phyloP scores from a whole-genome alignment of 2,113 vertebrate species.

The Brienomyrus brachyistius region DNA sequence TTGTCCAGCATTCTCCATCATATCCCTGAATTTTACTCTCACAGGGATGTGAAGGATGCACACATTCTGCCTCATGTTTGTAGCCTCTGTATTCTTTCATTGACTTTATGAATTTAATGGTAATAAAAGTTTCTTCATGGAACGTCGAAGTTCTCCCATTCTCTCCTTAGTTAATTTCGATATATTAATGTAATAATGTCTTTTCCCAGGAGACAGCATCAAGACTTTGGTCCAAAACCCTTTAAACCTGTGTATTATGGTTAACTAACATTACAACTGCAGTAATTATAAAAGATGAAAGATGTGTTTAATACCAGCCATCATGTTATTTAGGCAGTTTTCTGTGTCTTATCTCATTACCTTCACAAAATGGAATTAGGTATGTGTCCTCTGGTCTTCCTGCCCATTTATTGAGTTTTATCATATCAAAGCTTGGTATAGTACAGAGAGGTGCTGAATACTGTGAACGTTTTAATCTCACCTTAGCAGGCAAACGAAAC shows the following conservation, averaged over 20 bases:
- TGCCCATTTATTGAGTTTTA: not conserved
- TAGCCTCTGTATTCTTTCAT: slow-evolving; percentile 54
- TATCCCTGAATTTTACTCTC: slow-evolving; percentile 51
- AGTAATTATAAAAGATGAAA: not conserved
- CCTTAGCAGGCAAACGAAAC: not conserved
- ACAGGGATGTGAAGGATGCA: slow-evolving; percentile 41
- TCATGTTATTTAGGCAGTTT: not conserved
- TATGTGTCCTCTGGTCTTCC: not conserved
- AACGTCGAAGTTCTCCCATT: not conserved
- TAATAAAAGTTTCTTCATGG: slow-evolving; percentile 55
- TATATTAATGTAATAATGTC: not conserved
- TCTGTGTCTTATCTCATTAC: not conserved
- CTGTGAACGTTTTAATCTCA: not conserved
- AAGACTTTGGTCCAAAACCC: not conserved
- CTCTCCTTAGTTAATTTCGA: not conserved
- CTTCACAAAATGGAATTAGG: not conserved
- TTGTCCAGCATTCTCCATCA: slow-evolving; percentile 40
- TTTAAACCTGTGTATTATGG: not conserved
- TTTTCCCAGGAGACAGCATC: not conserved
- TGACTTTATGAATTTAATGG: slow-evolving; percentile 57
- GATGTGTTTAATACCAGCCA: not conserved
- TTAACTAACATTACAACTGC: not conserved
- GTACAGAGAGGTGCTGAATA: not conserved
- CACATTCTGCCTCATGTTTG: slow-evolving; percentile 49
- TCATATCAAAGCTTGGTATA: not conserved